Base-by-base conservation (phyloP, 2,113 vertebrate genomes). In the Orthonyx spaldingii region DNA sequence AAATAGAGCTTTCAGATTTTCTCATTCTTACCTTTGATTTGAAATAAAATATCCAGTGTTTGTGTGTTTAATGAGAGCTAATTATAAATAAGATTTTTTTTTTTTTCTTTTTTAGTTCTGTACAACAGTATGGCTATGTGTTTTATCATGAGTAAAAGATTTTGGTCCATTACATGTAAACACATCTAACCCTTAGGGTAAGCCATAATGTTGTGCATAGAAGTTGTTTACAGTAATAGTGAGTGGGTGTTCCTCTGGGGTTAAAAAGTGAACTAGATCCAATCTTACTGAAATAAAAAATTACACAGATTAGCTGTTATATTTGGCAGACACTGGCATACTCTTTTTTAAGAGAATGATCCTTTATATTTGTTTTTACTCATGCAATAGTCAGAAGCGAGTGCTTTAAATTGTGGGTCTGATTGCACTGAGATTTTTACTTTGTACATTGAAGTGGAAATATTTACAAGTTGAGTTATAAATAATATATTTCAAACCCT, bases 241-340 rank as follows among this genome's bases (percentile, higher is more conserved):
- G 47, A 90, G 63, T 0, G 15, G n/a, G 32, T 90, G 47, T 88
- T 93, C 60, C 76, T 55, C 28, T 66, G 63, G 52, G 75, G 75
- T 93, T 94, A 55, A 77, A 91, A 93, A 89, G 55, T 77, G 82
- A 94, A 81, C 64, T 88, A 70, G 47, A 37, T 92, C 64, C 64
- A 94, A 64, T 77, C 56, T 57, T 90, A 60, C 1, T 89, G 60
- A 78, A 86, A 75, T 88, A 88, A 94, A 94, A 93, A 86, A 39
- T 66, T 53, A 60, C 71, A 32, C 42, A 88, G 63, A 95, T 96
- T 95, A 90, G 52, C 87, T 97, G 91, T 90, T 95, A 86, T 6
- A 86, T 90, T 91, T 94, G 92, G 87, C 78, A 91, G 61, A 28
- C n/a, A 49, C 9, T 3, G 0, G 49, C 30, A 28, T 63, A 26